Base-by-base conservation (phyloP, 2,888 invertebrate genomes). In the Atethmia centrago region DNA sequence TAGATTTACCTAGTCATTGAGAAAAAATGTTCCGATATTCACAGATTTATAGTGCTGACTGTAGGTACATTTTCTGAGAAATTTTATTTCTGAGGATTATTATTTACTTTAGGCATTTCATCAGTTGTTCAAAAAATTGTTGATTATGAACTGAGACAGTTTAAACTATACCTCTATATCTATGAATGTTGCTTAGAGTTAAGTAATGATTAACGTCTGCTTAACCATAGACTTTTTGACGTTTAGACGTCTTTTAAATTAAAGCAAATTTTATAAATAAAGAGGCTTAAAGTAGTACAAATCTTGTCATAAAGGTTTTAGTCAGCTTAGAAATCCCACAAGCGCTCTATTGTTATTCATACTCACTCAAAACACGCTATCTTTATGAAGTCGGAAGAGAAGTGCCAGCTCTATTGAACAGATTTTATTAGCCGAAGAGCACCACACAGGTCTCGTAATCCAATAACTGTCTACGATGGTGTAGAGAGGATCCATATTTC, bases 401-500 rank as follows among this genome's bases (percentile, higher is more conserved):
- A 81, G 77, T 62, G 70, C 47, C 45, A 64, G 77, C 69, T 78
- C 69, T 58, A 84, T 81, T 77, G 76, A 85, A 85, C 81, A 78
- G 79, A 87, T 87, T 87, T 81, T 81, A 81, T 84, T 78, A 84
- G 71, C 49, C n/a, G 66, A 72, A 64, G 65, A 83, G 77, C 75
- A 83, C 76, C 84, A 83, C 77, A 83, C 74, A 82, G 83, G 78
- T 80, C 77, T 78, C 75, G 71, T 81, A 87, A 90, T 89, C 87
- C 88, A 88, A 89, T 88, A 88, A 87, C 83, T 88, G 88, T 88
- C 87, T 83, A 66, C 77, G 68, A 77, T 79, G 83, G 77, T 79
- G 77, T 76, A 68, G 70, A 80, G 74, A 74, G 63, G 74, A 84
- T 73, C 78, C 85, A 85, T 86, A 85, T 83, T 87, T 87, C 83